Percentiles rank a stretch among this genome's conserved stretches.
Evolutionary conservation across 2,113 vertebrate species (phyloP).

Genomic region (Cheirogaleus medius): DNA sequence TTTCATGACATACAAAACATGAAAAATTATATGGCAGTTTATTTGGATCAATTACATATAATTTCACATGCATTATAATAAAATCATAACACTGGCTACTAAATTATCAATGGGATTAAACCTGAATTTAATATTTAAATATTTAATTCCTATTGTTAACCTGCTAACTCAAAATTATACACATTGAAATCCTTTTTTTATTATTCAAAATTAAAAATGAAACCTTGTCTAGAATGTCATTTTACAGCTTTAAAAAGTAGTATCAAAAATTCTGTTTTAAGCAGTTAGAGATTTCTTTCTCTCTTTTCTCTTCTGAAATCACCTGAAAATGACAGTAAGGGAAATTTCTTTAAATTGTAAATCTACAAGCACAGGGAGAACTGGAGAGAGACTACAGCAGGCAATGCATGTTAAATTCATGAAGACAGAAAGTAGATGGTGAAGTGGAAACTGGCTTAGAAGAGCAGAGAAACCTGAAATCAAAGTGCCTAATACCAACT

Average conservation of each 20-base stretch:
- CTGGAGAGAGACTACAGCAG: not conserved
- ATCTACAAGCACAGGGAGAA: not conserved
- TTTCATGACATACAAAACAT: constrained; percentile 39
- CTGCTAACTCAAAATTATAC: constrained; percentile 31
- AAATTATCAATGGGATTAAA: constrained; percentile 26
- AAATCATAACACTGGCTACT: constrained; percentile 17
- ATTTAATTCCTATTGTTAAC: constrained; percentile 14
- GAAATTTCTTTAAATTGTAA: not conserved
- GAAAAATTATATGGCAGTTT: constrained; percentile 28
- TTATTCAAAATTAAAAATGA: constrained; percentile 36
- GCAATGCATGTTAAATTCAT: not conserved
- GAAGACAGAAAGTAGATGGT: not conserved
- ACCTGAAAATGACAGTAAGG: not conserved
- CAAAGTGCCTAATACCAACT: not conserved
- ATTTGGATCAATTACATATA: not conserved
- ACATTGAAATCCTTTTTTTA: not conserved
- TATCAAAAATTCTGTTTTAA: not conserved
- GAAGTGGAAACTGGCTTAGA: not conserved
- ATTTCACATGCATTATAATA: not conserved
- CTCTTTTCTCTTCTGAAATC: not conserved
- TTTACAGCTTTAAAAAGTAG: not conserved
- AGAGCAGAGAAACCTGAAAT: constrained; percentile 1
- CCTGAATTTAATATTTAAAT: constrained; percentile 44
- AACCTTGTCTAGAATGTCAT: not conserved
- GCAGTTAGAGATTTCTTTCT: not conserved